Percentiles rank a stretch among this genome's conserved stretches.
phyloP scores from a whole-genome alignment of 2,797 vertebrate genomes.

The Spinibarbus caldwelli region DNA sequence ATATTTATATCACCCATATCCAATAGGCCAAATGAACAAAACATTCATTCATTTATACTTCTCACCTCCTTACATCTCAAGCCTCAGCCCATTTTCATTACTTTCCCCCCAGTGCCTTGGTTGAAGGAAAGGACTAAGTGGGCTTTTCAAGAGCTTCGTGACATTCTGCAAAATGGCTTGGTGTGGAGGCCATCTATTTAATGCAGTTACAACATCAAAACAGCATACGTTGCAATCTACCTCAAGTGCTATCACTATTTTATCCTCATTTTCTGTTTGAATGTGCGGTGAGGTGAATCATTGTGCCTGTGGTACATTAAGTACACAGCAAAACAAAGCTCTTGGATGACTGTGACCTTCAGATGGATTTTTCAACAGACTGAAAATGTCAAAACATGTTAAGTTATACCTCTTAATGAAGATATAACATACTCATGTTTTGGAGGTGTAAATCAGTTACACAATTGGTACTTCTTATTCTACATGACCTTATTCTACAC shows the following conservation, averaged over 20 bases:
- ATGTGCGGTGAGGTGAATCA: background rate
- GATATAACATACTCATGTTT: background rate
- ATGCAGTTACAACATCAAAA: background rate
- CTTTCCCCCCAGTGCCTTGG: background rate
- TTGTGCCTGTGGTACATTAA: background rate
- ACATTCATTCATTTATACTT: background rate
- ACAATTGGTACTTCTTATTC: background rate
- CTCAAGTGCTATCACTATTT: conserved; percentile 4
- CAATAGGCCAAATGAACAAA: background rate
- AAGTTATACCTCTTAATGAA: background rate
- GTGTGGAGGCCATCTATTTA: conserved; percentile 8
- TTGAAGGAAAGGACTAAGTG: background rate
- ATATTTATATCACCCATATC: background rate
- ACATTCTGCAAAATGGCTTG: conserved; percentile 25
- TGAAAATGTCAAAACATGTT: conserved; percentile 11
- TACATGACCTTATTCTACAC: no score
- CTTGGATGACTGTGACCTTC: conserved; percentile 10
- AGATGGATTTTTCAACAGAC: background rate
- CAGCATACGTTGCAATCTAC: background rate
- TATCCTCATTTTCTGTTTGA: conserved; percentile 20
- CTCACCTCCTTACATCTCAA: background rate
- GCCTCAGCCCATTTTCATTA: background rate
- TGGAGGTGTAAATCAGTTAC: background rate
- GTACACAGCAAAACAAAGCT: background rate
- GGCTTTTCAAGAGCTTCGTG: conserved; percentile 10